These are phyloP conservation scores for Meriones unguiculatus DNA, from an alignment of 2,113 vertebrate species.

Conservation along the genomic window DNA sequence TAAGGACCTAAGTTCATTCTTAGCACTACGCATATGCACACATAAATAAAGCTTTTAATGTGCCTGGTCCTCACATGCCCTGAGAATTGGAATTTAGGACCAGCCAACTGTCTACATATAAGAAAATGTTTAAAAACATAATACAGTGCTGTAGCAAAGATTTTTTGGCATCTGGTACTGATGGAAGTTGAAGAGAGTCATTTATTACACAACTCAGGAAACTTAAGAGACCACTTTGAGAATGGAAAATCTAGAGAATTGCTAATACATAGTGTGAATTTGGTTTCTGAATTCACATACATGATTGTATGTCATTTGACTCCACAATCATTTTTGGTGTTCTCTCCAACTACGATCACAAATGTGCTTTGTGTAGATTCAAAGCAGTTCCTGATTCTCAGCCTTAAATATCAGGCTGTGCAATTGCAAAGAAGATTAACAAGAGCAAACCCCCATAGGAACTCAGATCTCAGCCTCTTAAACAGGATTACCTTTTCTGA, in stretches of 20 bases:
- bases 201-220: not conserved
- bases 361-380: conserved; percentile 28
- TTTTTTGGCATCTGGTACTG: not conserved
- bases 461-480: conserved; percentile 46
- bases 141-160: not conserved
- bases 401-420: not conserved
- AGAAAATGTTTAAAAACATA: not conserved
- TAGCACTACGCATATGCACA: not conserved
- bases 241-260: not conserved
- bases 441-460: conserved; percentile 22
- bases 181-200: not conserved
- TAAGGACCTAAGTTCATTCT: not conserved
- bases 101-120: not conserved
- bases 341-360: conserved; percentile 30
- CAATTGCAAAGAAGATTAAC: conserved; percentile 49
- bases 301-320: not conserved
- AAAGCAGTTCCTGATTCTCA: not conserved
- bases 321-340: not conserved
- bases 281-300: not conserved
- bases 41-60: not conserved
- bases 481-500: conserved; percentile 48
- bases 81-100: not conserved
- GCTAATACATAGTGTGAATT: not conserved
- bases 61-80: not conserved
- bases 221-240: not conserved